phyloP scores from a whole-genome alignment of 2,888 invertebrate genomes.

The Apodemia mormo region DNA sequence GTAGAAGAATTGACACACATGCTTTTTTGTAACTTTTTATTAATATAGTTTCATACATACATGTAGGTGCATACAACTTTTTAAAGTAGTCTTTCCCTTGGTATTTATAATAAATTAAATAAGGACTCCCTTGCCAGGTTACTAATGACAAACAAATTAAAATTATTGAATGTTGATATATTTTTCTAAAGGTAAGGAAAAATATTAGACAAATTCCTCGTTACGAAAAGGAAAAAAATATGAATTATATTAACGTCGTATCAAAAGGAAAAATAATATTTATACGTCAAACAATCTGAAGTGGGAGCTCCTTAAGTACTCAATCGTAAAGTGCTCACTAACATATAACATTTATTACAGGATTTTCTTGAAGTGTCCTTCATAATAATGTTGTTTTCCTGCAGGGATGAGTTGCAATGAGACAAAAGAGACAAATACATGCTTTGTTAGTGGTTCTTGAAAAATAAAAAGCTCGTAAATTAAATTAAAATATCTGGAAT shows the following conservation, averaged over 20 bases:
- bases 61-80: too few relatives aligned
- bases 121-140: too few relatives aligned
- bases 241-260: constrained; percentile 1
- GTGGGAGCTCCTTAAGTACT: background rate
- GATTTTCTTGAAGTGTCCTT: constrained; percentile 19
- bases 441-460: constrained; percentile 11
- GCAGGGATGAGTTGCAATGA: constrained; percentile 18
- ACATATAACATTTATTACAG: constrained; percentile 25
- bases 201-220: too few relatives aligned
- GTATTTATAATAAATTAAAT: too few relatives aligned
- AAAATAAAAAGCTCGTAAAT: background rate
- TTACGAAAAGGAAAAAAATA: too few relatives aligned
- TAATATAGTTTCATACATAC: too few relatives aligned
- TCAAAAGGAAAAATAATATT: constrained; percentile 10
- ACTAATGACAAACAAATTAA: too few relatives aligned
- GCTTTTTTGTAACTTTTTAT: too few relatives aligned
- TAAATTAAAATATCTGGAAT: background rate
- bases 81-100: too few relatives aligned
- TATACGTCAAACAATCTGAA: constrained; percentile 14
- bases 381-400: constrained; percentile 16
- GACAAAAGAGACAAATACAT: constrained; percentile 23
- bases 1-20: too few relatives aligned
- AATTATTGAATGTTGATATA: too few relatives aligned
- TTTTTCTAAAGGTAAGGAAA: too few relatives aligned
- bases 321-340: constrained; percentile 2